Base-by-base conservation (phyloP, 64 coral and sea anemone species). In the Porites lutea region DNA sequence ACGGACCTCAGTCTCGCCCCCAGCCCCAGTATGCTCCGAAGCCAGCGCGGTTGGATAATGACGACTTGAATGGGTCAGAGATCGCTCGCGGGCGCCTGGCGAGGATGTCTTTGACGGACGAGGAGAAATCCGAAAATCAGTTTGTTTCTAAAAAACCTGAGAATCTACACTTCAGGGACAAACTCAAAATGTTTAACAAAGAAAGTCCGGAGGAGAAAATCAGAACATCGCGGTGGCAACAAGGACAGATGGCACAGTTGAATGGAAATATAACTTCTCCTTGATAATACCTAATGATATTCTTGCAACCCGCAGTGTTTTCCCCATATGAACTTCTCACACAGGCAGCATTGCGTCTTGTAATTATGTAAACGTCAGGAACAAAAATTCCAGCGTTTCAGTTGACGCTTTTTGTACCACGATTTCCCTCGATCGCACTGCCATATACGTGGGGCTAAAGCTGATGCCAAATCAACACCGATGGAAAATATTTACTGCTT, bases 101-200 rank as follows among this genome's bases (percentile, higher is more conserved):
- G 9, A 81, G 95, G 57, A 79, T 96, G 52, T 96, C 95, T 4
- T 76, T 96, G 16, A 93, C 87, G 37, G 91, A 96, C 27, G 95
- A 93, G 18, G 89, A 91, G 55, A 95, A 91, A 70, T 88, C 72
- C 55, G 91, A 96, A 76, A 51, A 68, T 65, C 89, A 92, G 20
- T 86, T 90, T 43, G 86, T 93, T 78, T 83, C 92, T 70, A 93
- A 87, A 16, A 97, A 97, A 94, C 95, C 92, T 1, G 95, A 94
- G 60, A 91, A 82, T 59, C 50, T 97, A 22, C 89, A 89, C 63
- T 97, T 97, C 23, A 97, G 27, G 59, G 92, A 97, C 19, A 97
- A 97, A 88, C 91, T 94, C 59, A 97, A 97, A 89, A 65, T 97
- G 43, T 97, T 97, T 27, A 97, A 94, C 87, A 52, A 93, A 69